These are phyloP conservation scores for Xestia c-nigrum DNA, from an alignment of 2,888 invertebrate genomes.

Conservation along the genomic window DNA sequence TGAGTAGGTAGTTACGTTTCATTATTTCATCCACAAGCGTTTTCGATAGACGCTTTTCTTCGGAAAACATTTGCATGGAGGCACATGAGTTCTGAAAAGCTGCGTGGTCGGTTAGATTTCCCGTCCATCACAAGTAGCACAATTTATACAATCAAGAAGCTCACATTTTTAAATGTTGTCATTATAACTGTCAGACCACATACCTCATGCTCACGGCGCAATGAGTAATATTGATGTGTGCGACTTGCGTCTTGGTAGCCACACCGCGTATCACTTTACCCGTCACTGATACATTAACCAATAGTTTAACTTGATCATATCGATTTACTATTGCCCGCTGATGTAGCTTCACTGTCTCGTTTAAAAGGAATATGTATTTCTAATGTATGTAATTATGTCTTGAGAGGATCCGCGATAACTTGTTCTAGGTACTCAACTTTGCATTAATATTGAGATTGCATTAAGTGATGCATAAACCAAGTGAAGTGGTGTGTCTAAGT, in stretches of 20 bases:
- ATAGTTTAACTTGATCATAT: slow-evolving; percentile 88
- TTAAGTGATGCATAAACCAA: slow-evolving; percentile 51
- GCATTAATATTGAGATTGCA: slow-evolving; percentile 40
- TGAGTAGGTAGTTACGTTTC: background rate
- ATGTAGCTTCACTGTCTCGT: slow-evolving; percentile 79
- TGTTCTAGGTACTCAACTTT: slow-evolving; percentile 39
- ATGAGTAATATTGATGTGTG: slow-evolving; percentile 71
- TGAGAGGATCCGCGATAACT: slow-evolving; percentile 39
- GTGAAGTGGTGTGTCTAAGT: slow-evolving; percentile 17
- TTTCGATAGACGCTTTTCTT: background rate
- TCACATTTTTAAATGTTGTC: slow-evolving; percentile 54
- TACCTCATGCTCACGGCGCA: slow-evolving; percentile 67
- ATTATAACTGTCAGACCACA: slow-evolving; percentile 62
- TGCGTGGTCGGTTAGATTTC: background rate
- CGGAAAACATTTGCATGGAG: background rate
- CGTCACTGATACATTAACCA: slow-evolving; percentile 88
- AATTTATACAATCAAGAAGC: slow-evolving; percentile 17
- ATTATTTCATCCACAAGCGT: background rate
- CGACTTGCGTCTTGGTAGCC: slow-evolving; percentile 82
- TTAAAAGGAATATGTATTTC: slow-evolving; percentile 46
- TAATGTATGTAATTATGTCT: slow-evolving; percentile 56
- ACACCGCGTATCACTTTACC: slow-evolving; percentile 81
- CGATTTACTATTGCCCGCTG: slow-evolving; percentile 81
- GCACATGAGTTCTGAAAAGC: background rate
- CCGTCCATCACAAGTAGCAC: slow-evolving; percentile 5